Base-by-base conservation (phyloP, 2,797 vertebrate species). In the Phrynocephalus forsythii region DNA sequence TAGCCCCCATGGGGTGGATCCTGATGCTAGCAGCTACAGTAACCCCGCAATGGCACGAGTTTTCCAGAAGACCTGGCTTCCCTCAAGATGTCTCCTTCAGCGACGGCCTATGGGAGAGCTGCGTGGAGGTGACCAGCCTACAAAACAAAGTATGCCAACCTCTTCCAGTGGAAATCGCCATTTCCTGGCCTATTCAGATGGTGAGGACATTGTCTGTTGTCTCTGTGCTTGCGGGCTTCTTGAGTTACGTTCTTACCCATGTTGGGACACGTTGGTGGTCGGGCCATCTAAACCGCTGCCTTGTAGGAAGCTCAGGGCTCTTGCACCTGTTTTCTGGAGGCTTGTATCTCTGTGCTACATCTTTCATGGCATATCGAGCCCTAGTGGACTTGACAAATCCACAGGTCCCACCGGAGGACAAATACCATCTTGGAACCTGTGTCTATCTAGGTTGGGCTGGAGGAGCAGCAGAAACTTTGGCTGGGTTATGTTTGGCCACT, bases 1-100 rank as follows among this genome's bases (percentile, higher is more conserved):
- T 86, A 68, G 52, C 80, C 3, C 92, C 92, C 79, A 8, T 9
- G 30, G 88, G 80, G 24, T 91, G 90, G 88, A 73, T 86, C 60
- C 68, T 92, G 82, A 78, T 91, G 75, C 2, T 88, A 87, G 85
- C 18, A 0, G 83, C 86, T 24, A 89, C 67, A 0, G 85, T 89
- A 18, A 76, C 91, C 0, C 86, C 88, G 0, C 33, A 18, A 10
- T 88, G 89, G 84, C 24, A 6, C 10, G 88, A 90, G 24, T 77
- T 91, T 71, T 7, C 52, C 2, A 18, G 68, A 78, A 38, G 73
- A 22, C 85, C 80, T 1, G 73, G 87, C 24, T 89, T 60, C 66
- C 78, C 87, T 22, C 3, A 1, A 0, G 82, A 89, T 20, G 9
- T 78, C 50, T 88, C 13, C 86, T 92, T 90, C 86, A 92, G 75